Conservation (phyloP, 2,888 invertebrate species). For the Anoplius nigerrimus region DNA sequence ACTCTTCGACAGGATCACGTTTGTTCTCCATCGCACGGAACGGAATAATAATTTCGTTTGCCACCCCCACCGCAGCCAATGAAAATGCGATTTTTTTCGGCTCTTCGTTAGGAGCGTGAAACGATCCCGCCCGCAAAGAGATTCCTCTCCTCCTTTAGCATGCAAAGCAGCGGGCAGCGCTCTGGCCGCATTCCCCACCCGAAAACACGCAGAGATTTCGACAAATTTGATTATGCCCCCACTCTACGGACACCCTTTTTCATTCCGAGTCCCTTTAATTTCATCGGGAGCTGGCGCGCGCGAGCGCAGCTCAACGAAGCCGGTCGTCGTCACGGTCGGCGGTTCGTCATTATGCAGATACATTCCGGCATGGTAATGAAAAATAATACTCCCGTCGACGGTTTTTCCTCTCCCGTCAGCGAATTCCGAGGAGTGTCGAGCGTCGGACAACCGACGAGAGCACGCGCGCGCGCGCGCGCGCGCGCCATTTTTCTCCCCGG, state of each 20-base stretch:
- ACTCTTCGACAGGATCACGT: too few relatives aligned
- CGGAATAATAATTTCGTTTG: too few relatives aligned
- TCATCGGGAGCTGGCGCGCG: not conserved
- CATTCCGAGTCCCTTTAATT: not conserved
- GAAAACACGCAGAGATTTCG: constrained; percentile 1
- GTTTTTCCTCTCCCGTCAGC: not conserved
- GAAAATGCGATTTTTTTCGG: too few relatives aligned
- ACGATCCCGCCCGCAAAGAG: too few relatives aligned
- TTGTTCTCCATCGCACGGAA: too few relatives aligned
- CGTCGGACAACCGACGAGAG: too few relatives aligned
- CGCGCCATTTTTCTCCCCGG: not conserved
- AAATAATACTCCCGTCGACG: constrained; percentile 5
- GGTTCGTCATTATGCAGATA: constrained; percentile 11
- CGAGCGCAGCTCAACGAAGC: not conserved
- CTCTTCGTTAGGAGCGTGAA: too few relatives aligned
- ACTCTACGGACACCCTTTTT: not conserved
- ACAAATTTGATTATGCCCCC: not conserved
- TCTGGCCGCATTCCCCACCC: not conserved
- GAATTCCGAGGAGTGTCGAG: not conserved
- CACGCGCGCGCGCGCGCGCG: not conserved
- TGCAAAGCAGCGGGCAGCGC: too few relatives aligned
- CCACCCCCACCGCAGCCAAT: too few relatives aligned
- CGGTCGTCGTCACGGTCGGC: not conserved
- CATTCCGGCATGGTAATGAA: constrained; percentile 11
- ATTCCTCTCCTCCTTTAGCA: too few relatives aligned